Conservation (phyloP, 1,140 invertebrate genomes). For the Zaprionus ornatus region DNA sequence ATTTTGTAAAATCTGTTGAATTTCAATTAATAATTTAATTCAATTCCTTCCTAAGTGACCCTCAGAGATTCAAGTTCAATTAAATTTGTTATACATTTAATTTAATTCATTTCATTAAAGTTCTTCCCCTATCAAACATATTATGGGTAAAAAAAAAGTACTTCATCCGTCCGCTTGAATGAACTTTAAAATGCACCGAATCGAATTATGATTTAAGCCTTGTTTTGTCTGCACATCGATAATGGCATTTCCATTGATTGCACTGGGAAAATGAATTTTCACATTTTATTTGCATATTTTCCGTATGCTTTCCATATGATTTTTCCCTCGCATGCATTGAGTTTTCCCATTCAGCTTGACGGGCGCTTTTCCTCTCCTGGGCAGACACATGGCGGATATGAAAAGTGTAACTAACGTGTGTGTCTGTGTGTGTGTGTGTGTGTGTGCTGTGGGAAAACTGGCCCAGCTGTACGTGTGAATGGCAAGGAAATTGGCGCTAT, state of each 20-base stretch:
- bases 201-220: conserved; percentile 9
- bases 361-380: conserved; percentile 5
- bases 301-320: conserved; percentile 20
- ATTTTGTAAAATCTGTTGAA: not conserved
- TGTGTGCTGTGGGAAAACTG: conserved; percentile 36
- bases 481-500: conserved; percentile 28
- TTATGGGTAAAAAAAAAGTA: not conserved
- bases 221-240: conserved; percentile 14
- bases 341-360: conserved; percentile 44
- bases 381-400: conserved; percentile 32
- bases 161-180: not conserved
- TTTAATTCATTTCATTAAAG: not conserved
- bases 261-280: conserved; percentile 2
- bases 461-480: conserved; percentile 32
- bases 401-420: conserved; percentile 52
- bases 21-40: not conserved
- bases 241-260: conserved; percentile 14
- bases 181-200: conserved; percentile 1
- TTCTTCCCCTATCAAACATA: not conserved
- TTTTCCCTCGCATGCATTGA: conserved; percentile 24
- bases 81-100: not conserved
- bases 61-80: not conserved
- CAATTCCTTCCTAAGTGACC: no score
- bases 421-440: conserved; percentile 32
- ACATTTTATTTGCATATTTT: conserved; percentile 10